Percentiles rank a stretch among this genome's conserved stretches.
Conservation (phyloP, 53 echinoderm and acorn worm species). For the Astropecten irregularis region DNA sequence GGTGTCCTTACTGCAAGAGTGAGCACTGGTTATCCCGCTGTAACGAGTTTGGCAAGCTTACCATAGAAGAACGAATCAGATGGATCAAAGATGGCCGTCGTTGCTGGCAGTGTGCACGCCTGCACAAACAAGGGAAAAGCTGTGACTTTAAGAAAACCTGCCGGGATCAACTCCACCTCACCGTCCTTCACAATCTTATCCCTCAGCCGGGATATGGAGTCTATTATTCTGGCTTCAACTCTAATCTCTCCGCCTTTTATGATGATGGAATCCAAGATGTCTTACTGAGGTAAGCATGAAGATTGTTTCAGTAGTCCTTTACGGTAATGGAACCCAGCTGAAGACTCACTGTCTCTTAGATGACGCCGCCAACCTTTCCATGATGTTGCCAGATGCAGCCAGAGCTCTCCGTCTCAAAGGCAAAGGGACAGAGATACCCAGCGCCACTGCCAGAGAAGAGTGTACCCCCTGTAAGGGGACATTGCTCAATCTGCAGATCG, state of each 20-base stretch:
- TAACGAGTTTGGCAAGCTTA: constrained; percentile 7
- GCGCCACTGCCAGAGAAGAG: constrained; percentile 1
- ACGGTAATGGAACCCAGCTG: background rate
- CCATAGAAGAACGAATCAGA: background rate
- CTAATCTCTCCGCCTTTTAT: constrained; percentile 12
- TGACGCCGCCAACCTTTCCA: constrained; percentile 9
- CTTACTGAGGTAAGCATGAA: background rate
- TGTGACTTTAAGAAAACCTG: background rate
- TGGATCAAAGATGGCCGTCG: constrained; percentile 22
- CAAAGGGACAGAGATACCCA: background rate
- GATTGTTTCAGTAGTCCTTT: background rate
- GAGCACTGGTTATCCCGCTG: constrained; percentile 26
- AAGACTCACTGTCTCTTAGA: constrained; percentile 23
- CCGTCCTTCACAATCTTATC: background rate
- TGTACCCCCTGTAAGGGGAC: background rate
- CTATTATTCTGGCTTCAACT: background rate
- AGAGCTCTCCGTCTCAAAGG: background rate
- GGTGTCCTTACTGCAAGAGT: constrained; percentile 3
- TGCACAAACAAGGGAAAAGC: background rate
- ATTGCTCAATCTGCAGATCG: background rate
- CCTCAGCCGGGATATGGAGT: background rate
- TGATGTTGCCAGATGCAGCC: constrained; percentile 3
- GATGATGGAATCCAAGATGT: background rate
- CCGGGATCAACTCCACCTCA: background rate
- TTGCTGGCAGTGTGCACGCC: constrained; percentile 16